Evolutionary conservation across 2,888 invertebrate species (phyloP).

Genomic region (Melikaiella ostensackeni): DNA sequence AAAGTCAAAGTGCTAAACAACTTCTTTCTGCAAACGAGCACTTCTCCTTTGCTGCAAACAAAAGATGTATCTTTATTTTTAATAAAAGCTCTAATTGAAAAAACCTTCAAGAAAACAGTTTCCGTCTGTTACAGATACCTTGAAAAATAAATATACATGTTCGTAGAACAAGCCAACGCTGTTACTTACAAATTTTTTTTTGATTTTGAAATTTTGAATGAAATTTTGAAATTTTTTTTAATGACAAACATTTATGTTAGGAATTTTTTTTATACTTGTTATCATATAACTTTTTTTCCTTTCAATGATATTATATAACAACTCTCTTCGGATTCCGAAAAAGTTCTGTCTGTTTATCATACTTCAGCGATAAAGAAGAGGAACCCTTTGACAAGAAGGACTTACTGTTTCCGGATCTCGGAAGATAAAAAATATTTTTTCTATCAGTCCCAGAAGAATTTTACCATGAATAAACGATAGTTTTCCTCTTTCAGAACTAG

Average conservation of each 20-base stretch:
- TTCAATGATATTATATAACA: background rate
- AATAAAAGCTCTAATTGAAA: background rate
- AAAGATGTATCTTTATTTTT: background rate
- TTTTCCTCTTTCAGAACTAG: background rate
- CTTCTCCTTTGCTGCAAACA: background rate
- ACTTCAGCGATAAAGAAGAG: background rate
- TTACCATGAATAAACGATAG: background rate
- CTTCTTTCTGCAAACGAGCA: background rate
- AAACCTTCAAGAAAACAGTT: background rate
- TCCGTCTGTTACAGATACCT: background rate
- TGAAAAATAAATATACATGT: background rate
- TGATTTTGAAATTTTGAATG: no score
- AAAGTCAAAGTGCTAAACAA: background rate
- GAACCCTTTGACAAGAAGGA: background rate
- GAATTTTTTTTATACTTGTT: background rate
- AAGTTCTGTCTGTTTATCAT: background rate
- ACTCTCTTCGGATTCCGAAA: background rate
- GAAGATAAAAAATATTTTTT: background rate
- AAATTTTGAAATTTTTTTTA: no score
- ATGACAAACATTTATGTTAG: background rate
- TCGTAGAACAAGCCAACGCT: no score
- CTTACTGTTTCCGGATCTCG: background rate
- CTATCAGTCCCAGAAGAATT: slow-evolving; percentile 7
- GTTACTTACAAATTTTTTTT: background rate
- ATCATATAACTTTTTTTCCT: background rate